Evolutionary conservation across 2,797 vertebrate species (phyloP).

Genomic region (Urosaurus nigricauda): DNA sequence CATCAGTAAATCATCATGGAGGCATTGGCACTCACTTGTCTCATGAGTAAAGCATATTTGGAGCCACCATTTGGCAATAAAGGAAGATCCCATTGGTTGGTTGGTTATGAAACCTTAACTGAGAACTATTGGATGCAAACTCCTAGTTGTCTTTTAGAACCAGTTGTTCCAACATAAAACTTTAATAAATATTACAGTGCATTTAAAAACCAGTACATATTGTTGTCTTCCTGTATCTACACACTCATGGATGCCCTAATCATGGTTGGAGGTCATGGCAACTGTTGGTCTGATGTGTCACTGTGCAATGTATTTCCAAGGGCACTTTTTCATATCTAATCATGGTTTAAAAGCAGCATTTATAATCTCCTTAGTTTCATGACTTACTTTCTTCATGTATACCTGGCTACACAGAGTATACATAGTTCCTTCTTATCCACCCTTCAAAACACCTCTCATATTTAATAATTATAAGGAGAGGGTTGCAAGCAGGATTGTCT

Average conservation of each 20-base stretch:
- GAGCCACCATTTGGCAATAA: too few relatives aligned
- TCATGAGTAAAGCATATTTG: too few relatives aligned
- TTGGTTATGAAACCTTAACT: neutral
- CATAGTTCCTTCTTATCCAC: slow-evolving; percentile 41
- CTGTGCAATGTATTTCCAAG: too few relatives aligned
- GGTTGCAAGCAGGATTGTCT: slow-evolving; percentile 50
- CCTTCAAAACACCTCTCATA: slow-evolving; percentile 29
- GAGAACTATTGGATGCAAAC: neutral
- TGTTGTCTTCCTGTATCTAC: neutral
- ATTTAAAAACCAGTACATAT: neutral
- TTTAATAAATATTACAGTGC: neutral
- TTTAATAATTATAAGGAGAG: slow-evolving; percentile 47
- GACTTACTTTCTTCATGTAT: slow-evolving; percentile 8
- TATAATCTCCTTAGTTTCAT: slow-evolving; percentile 5
- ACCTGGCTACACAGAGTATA: slow-evolving; percentile 6
- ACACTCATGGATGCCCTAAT: neutral
- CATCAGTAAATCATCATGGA: too few relatives aligned
- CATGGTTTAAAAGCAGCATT: too few relatives aligned
- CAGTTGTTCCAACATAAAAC: neutral
- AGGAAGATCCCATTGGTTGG: too few relatives aligned
- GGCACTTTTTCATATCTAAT: too few relatives aligned
- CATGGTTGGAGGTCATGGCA: too few relatives aligned
- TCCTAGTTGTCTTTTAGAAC: neutral
- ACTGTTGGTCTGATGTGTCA: too few relatives aligned
- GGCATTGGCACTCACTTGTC: too few relatives aligned